Evolutionary conservation across 2,888 invertebrate species (phyloP).

Genomic region (Eilema sororculum): DNA sequence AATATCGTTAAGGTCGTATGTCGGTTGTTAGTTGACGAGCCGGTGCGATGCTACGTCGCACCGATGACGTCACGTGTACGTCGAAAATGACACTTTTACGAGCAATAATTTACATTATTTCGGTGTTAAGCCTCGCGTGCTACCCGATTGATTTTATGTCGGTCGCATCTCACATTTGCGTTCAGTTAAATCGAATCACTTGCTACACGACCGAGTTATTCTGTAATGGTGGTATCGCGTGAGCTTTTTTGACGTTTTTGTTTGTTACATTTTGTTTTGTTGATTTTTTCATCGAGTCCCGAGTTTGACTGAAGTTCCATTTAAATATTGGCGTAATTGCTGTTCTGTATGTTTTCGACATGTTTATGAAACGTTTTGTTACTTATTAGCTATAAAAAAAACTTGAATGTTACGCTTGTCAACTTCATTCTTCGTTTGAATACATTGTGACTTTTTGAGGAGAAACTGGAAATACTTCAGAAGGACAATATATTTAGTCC

Average conservation of each 20-base stretch:
- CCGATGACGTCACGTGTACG: conserved; percentile 82
- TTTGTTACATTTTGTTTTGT: conserved; percentile 67
- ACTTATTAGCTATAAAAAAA: background rate
- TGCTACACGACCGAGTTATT: conserved; percentile 80
- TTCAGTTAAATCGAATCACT: conserved; percentile 83
- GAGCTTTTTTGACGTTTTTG: conserved; percentile 64
- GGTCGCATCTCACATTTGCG: conserved; percentile 83
- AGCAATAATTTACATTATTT: conserved; percentile 86
- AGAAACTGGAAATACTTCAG: background rate
- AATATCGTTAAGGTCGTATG: conserved; percentile 56
- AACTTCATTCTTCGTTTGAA: background rate
- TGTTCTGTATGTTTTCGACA: conserved; percentile 22
- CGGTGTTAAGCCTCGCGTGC: conserved; percentile 85
- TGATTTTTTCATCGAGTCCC: conserved; percentile 53
- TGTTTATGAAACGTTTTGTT: conserved; percentile 18
- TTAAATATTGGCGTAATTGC: conserved; percentile 31
- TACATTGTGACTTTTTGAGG: background rate
- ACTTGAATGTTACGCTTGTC: background rate
- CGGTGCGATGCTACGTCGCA: conserved; percentile 55
- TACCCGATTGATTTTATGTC: conserved; percentile 85
- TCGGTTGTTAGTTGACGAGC: conserved; percentile 42
- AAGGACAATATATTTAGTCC: conserved; percentile 27
- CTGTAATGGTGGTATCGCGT: conserved; percentile 84
- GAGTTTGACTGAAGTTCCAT: conserved; percentile 42
- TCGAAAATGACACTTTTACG: conserved; percentile 86